Percentiles rank a stretch among this genome's conserved stretches.
phyloP scores from a whole-genome alignment of 1,140 invertebrate species.

The Drosophila subpulchrella region DNA sequence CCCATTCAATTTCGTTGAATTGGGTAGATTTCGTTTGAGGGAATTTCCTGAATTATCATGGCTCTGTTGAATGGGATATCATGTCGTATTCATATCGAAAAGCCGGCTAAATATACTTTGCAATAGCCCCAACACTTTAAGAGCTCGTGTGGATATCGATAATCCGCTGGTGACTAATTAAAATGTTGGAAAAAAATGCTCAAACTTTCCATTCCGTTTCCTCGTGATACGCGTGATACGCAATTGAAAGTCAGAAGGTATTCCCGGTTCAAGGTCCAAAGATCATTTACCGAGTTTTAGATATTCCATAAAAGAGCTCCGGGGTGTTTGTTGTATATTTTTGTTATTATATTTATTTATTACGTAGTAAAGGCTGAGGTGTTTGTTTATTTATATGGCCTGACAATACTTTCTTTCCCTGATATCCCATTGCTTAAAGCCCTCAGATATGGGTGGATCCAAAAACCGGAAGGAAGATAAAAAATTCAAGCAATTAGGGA shows the following conservation, averaged over 20 bases:
- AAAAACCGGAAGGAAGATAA: slow-evolving; percentile 22
- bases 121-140: slow-evolving; percentile 1
- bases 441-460: not conserved
- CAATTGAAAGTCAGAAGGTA: slow-evolving; percentile 3
- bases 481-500: slow-evolving; percentile 7
- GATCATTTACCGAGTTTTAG: not conserved
- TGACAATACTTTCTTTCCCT: not conserved
- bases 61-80: slow-evolving; percentile 23
- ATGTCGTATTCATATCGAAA: slow-evolving; percentile 29
- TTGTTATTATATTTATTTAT: not conserved
- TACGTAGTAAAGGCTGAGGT: too few relatives aligned
- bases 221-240: not conserved
- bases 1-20: slow-evolving; percentile 68
- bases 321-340: not conserved
- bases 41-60: slow-evolving; percentile 21
- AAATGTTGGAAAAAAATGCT: slow-evolving; percentile 17
- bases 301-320: not conserved
- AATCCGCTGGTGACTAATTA: slow-evolving; percentile 42
- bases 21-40: slow-evolving; percentile 19
- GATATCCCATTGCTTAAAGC: slow-evolving; percentile 6
- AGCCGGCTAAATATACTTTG: slow-evolving; percentile 8
- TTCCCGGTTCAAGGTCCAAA: slow-evolving; percentile 23
- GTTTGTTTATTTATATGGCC: too few relatives aligned
- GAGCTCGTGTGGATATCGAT: slow-evolving; percentile 27
- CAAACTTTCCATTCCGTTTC: slow-evolving; percentile 30